Base-by-base conservation (phyloP, 2,797 vertebrate species). In the Natrix natrix region DNA sequence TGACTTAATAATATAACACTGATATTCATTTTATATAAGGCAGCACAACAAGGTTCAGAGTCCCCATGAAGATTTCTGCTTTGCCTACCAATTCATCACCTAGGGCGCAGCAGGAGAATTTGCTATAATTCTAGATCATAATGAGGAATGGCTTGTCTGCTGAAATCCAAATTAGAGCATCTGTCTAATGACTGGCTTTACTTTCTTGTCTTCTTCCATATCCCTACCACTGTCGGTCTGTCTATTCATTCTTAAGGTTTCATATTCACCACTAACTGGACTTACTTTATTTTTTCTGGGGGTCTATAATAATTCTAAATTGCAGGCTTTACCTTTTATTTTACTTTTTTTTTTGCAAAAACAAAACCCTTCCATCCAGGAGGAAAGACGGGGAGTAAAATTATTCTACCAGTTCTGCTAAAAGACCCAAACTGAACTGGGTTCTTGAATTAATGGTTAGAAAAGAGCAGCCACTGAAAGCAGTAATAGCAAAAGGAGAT, bases 11-110 rank as follows among this genome's bases (percentile, higher is more conserved):
- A 93, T 93, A 90, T 2, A 95, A 26, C 54, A 91, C 10, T 17
- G 12, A 88, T 92, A 96, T 91, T 94, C 95, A 95, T 97, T 97
- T 95, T 95, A 2, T 91, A 89, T 91, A 37, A 83, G 56, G 14
- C 87, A 5, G 52, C 91, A 93, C 92, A 95, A 92, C 91, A 95
- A 0, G 78, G 87, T 54, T 93, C 61, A 95, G 92, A 86, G 32
- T 94, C 66, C 92, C 69, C 6, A 8, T 61, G 86, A 91, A 95
- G 87, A 16, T 54, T 69, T 28, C 55, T 93, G 2, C 3, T 93
- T 92, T 93, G 55, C 37, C 78, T 92, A 83, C 74, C 63, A 94
- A 96, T 97, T 28, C 66, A 95, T 96, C 92, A 96, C 54, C 8
- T 3, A 74, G 1, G 55, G 32, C 66, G 16, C 20, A 92, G 24